These are phyloP conservation scores for Capitulum mitella DNA, from an alignment of 2,888 invertebrate species.

Conservation along the genomic window DNA sequence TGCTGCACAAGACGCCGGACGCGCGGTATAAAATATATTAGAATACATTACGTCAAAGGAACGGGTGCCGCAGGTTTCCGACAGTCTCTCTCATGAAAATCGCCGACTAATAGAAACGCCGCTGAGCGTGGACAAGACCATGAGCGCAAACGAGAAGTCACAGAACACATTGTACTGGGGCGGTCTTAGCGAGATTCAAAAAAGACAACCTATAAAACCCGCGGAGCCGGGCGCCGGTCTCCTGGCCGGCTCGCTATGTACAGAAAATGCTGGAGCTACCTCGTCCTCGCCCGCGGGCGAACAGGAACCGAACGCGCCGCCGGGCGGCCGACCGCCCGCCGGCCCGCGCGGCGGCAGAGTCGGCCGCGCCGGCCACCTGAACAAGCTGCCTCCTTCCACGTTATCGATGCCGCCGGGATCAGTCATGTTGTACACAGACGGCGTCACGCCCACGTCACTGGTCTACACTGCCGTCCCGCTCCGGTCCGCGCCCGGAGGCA, in stretches of 20 bases:
- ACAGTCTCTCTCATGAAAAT: neutral
- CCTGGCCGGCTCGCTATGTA: neutral
- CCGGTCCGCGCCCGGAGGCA: neutral
- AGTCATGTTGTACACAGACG: no score
- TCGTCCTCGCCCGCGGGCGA: no score
- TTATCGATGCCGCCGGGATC: no score
- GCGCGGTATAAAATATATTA: slow-evolving; percentile 1
- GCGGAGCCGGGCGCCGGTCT: neutral
- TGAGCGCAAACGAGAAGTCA: neutral
- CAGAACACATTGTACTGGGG: neutral
- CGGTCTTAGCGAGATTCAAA: neutral
- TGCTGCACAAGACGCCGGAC: neutral
- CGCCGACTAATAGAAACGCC: neutral
- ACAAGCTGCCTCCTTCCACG: no score
- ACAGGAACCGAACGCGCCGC: no score
- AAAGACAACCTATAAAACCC: neutral
- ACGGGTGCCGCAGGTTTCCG: no score
- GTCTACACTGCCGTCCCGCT: no score
- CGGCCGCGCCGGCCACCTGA: neutral
- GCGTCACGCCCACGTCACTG: no score
- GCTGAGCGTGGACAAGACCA: neutral
- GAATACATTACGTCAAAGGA: neutral
- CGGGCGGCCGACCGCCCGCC: neutral
- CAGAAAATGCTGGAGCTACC: neutral
- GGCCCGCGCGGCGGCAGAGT: neutral